These are phyloP conservation scores for Minunthozetes semirufus DNA, from an alignment of 2,888 invertebrate genomes.

Conservation along the genomic window DNA sequence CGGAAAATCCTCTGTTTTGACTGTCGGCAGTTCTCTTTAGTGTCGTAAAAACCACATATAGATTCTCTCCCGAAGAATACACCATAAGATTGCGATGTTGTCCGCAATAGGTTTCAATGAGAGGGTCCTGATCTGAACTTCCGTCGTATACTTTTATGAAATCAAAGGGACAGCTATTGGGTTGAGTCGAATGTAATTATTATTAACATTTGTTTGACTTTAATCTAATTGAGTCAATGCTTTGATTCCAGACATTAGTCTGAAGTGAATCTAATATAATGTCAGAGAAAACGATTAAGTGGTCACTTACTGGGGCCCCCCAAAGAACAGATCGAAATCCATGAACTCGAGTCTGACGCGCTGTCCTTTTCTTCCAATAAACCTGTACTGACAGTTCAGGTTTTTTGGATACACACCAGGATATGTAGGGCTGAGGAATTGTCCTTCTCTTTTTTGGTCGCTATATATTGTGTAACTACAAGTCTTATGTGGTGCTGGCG, in stretches of 20 bases:
- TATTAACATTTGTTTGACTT: neutral
- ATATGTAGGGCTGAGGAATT: conserved; percentile 92
- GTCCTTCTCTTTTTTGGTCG: conserved; percentile 65
- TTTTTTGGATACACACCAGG: conserved; percentile 98
- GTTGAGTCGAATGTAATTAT: neutral
- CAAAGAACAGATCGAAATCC: conserved; percentile 97
- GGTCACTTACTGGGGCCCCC: conserved; percentile 87
- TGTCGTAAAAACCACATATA: conserved; percentile 85
- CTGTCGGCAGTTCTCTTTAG: conserved; percentile 83
- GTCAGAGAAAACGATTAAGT: neutral
- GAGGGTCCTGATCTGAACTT: conserved; percentile 72
- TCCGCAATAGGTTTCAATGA: conserved; percentile 94
- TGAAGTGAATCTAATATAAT: neutral
- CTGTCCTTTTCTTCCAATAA: conserved; percentile 81
- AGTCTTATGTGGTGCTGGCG: conserved; percentile 72
- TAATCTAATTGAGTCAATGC: neutral
- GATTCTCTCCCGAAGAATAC: conserved; percentile 83
- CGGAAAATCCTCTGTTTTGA: conserved; percentile 96
- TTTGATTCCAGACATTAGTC: too few species aligned
- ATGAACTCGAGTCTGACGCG: conserved; percentile 89
- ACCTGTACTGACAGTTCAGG: conserved; percentile 80
- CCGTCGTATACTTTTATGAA: conserved; percentile 96
- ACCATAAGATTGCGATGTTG: conserved; percentile 91
- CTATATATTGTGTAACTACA: conserved; percentile 75
- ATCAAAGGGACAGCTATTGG: conserved; percentile 90